Conservation (phyloP, 2,888 invertebrate species). For the Cephus spinipes region DNA sequence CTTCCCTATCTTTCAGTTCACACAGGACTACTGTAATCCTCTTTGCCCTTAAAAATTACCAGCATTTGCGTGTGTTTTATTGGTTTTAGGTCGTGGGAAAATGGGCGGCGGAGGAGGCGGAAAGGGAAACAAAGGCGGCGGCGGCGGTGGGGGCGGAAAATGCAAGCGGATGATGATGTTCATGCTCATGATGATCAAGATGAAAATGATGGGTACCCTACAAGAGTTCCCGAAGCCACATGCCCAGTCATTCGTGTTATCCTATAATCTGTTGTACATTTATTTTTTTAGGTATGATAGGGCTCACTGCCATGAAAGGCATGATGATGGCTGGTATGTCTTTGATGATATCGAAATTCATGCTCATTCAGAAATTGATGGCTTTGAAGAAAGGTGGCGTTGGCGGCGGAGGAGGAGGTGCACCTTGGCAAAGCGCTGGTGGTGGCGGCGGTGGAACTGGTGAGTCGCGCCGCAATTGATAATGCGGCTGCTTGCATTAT, state of each 20-base stretch:
- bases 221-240: not conserved
- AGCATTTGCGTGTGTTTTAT: not conserved
- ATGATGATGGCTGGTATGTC: slow-evolving; percentile 75
- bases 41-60: too few relatives aligned
- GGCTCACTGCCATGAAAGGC: slow-evolving; percentile 72
- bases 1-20: too few relatives aligned
- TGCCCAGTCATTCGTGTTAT: not conserved
- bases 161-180: slow-evolving; percentile 76
- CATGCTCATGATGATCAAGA: slow-evolving; percentile 74
- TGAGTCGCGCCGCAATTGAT: not conserved
- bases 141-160: slow-evolving; percentile 64
- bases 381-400: slow-evolving; percentile 47
- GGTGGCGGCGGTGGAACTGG: slow-evolving; percentile 58
- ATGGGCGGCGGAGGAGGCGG: slow-evolving; percentile 62
- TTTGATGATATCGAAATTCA: slow-evolving; percentile 72
- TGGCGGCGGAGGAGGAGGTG: slow-evolving; percentile 46
- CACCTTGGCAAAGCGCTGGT: slow-evolving; percentile 34
- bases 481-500: too few relatives aligned
- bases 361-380: slow-evolving; percentile 56
- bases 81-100: slow-evolving; percentile 58
- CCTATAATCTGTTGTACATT: not conserved
- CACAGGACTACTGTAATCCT: too few relatives aligned
- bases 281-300: slow-evolving; percentile 70
- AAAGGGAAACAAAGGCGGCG: slow-evolving; percentile 46
- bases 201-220: slow-evolving; percentile 70